These are phyloP conservation scores for Drosophila nigrodunni DNA, from an alignment of 1,140 invertebrate species.

Conservation along the genomic window DNA sequence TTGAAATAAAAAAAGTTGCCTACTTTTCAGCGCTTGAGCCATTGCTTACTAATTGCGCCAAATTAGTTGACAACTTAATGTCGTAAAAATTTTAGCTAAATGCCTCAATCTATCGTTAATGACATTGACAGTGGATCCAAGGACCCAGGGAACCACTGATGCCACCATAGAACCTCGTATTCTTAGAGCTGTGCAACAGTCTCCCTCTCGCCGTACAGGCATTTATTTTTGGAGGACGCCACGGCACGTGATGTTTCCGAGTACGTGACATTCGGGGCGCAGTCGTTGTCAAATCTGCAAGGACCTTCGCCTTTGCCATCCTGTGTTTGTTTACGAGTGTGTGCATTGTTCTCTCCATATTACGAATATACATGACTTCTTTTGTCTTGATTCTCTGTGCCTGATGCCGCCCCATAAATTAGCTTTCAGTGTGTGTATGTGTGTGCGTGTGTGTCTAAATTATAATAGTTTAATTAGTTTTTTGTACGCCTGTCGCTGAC, in stretches of 20 bases:
- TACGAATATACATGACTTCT: conserved; percentile 15
- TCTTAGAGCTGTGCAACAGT: neutral
- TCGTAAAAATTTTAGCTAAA: conserved; percentile 80
- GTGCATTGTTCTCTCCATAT: conserved; percentile 14
- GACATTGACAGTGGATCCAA: conserved; percentile 64
- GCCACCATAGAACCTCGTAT: neutral
- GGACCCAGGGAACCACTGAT: too few relatives aligned
- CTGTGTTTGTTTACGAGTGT: conserved; percentile 59
- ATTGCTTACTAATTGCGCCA: conserved; percentile 65
- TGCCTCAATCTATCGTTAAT: conserved; percentile 81
- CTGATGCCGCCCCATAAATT: conserved; percentile 67
- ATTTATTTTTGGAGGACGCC: conserved; percentile 26
- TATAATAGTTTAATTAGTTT: conserved; percentile 83
- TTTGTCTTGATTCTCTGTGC: conserved; percentile 38
- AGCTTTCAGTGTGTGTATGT: conserved; percentile 46
- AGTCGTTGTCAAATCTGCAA: conserved; percentile 69
- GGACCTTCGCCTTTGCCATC: conserved; percentile 18
- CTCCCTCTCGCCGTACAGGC: conserved; percentile 7
- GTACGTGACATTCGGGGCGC: conserved; percentile 64
- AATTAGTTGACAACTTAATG: conserved; percentile 83
- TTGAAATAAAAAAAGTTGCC: conserved; percentile 30
- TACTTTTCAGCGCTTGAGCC: conserved; percentile 36
- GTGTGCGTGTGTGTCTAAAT: conserved; percentile 56
- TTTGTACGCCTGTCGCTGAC: conserved; percentile 62
- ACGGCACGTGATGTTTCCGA: conserved; percentile 61